Base-by-base conservation (phyloP, 2,888 invertebrate genomes). In the Tetrapedia diversipes region DNA sequence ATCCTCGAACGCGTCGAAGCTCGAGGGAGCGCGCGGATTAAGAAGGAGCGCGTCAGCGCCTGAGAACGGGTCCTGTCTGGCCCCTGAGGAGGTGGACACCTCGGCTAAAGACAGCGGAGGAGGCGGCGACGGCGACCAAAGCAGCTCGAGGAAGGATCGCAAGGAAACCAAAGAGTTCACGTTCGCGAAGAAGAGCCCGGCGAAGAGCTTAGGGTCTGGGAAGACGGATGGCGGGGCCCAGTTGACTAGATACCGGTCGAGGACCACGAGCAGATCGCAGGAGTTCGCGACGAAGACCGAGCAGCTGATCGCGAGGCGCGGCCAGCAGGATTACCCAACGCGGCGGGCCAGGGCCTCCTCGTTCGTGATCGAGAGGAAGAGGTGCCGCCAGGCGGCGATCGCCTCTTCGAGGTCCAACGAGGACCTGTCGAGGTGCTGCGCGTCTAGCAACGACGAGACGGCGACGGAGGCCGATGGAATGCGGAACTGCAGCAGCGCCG, bases 311-410 rank as follows among this genome's bases (percentile, higher is more conserved):
- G 85, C 84, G 0, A 79, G 84, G 29, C 77, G 86, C 10, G 27
- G 70, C 64, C 78, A 74, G 63, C 68, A 73, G 24, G 49, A 60
- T 29, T 54, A 81, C 39, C 41, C 65, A 4, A 22, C 34, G 16
- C 78, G 85, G 4, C 80, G 88, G 7, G 61, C 78, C 6, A 68
- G 86, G 22, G 88, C 89, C 4, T 85, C 87, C n/a, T 89, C 88
- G 29, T 89, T 89, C 75, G 87, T 89, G 61, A 79, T 80, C 74
- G 82, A 86, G 61, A 73, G 87, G 59, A 73, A 81, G 64, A 59
- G 54, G 59, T 43, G 77, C 24, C 68, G 73, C 16, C 68, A 69
- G 56, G 54, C 59, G 14, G 39, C 67, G 34, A 77, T 59, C 27
- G 39, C 76, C 32, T 75, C 72, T 24, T 86, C 84, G 22, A 81